Base-by-base conservation (phyloP, 2,888 invertebrate species). In the Metalampra italica region DNA sequence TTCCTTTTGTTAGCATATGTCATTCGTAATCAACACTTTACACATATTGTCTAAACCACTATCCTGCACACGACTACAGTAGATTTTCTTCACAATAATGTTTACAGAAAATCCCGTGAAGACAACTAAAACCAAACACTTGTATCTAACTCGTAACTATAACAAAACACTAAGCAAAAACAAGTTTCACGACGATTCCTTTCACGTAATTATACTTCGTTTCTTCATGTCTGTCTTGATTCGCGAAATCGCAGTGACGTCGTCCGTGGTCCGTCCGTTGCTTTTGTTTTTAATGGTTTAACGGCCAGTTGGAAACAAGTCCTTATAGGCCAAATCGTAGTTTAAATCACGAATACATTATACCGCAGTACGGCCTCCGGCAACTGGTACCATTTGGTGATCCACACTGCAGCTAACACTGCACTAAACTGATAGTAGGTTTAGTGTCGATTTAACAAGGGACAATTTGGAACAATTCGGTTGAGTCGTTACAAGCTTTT, bases 21-120 rank as follows among this genome's bases (percentile, higher is more conserved):
- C 87, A 86, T 82, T 77, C 79, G 85, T 82, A 83, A 82, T 83
- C 80, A 86, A 82, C 84, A 79, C 78, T 78, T 74, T 75, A 75
- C 82, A 84, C 87, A 87, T 85, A 83, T 78, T 85, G 83, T 81
- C 60, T 57, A 52, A 60, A 61, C 59, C 63, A 71, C 66, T 64
- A 56, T 55, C 72, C 70, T 66, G 72, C n/a, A n/a, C n/a, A n/a
- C n/a, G n/a, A n/a, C n/a, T n/a, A n/a, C n/a, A n/a, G 68, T 74
- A 73, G 68, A 71, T 73, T 75, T 72, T 68, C 60, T 69, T 61
- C 69, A 70, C 72, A 70, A 60, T 55, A 67, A 69, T 64, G 59
- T 66, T 58, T 60, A 67, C 68, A 74, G 65, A 65, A 52, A 63
- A 57, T 62, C 61, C 58, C 61, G 63, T 39, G 36, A 58, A 51